These are phyloP conservation scores for Cryptoblepharus egeriae DNA, from an alignment of 2,797 vertebrate genomes.

Conservation along the genomic window DNA sequence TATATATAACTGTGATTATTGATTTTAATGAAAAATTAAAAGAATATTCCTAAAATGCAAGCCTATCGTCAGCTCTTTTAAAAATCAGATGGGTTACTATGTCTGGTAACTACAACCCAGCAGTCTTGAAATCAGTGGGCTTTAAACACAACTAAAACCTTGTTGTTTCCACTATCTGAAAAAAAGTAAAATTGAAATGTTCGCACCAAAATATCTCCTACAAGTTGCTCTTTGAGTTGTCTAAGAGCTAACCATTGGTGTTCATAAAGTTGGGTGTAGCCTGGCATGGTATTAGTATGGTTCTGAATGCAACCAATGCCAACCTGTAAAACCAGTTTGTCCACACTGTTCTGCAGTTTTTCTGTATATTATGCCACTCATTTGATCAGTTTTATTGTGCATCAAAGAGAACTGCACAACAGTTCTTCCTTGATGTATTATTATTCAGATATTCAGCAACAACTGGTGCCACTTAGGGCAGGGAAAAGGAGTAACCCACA, in stretches of 20 bases:
- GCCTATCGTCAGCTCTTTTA: neutral
- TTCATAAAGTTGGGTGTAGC: slow-evolving; percentile 49
- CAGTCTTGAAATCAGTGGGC: neutral
- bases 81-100: neutral
- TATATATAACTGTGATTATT: too few relatives aligned
- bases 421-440: neutral
- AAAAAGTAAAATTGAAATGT: neutral
- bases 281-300: neutral
- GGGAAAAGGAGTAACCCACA: neutral
- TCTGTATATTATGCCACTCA: slow-evolving; percentile 42
- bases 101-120: too few relatives aligned
- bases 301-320: slow-evolving; percentile 22
- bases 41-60: neutral
- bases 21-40: neutral
- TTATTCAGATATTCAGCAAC: neutral
- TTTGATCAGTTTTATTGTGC: slow-evolving; percentile 37
- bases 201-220: neutral
- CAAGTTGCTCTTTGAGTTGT: neutral
- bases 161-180: neutral
- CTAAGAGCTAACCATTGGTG: neutral
- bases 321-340: slow-evolving; percentile 58
- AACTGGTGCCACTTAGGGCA: neutral
- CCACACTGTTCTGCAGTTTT: slow-evolving; percentile 42
- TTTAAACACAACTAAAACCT: neutral
- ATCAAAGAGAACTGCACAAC: neutral